Conservation (phyloP, 2,797 vertebrate species). For the Platyrinchus mystaceus region DNA sequence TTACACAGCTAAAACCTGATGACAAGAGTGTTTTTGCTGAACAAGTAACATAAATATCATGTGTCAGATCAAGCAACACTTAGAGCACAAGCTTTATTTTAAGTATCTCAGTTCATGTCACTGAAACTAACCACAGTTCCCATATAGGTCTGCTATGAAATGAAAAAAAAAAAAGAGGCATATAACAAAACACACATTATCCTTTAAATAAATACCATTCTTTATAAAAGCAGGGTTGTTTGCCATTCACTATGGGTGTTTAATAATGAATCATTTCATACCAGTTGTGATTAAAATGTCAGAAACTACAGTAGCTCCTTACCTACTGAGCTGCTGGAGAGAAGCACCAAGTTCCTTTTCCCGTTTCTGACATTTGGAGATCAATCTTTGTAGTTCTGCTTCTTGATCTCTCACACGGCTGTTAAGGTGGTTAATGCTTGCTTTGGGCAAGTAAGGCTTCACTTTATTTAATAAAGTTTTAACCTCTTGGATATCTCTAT, state of each 20-base stretch:
- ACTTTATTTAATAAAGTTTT: constrained; percentile 77
- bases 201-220: not conserved
- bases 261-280: not conserved
- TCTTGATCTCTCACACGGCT: constrained; percentile 84
- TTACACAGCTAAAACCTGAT: not conserved
- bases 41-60: not conserved
- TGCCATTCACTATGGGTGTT: not conserved
- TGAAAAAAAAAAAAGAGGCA: not conserved
- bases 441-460: constrained; percentile 76
- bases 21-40: not conserved
- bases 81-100: not conserved
- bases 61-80: not conserved
- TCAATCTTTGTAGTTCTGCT: constrained; percentile 80
- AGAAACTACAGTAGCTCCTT: not conserved
- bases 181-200: not conserved
- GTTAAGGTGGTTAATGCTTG: constrained; percentile 76
- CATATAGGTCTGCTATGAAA: not conserved
- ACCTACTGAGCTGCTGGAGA: constrained; percentile 82
- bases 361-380: constrained; percentile 77
- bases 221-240: not conserved
- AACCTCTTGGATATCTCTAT: constrained; percentile 80
- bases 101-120: not conserved
- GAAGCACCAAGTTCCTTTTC: constrained; percentile 77
- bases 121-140: not conserved
- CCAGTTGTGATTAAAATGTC: not conserved